phyloP scores from a whole-genome alignment of 1,140 invertebrate species.

The Trypoxylus dichotomus region DNA sequence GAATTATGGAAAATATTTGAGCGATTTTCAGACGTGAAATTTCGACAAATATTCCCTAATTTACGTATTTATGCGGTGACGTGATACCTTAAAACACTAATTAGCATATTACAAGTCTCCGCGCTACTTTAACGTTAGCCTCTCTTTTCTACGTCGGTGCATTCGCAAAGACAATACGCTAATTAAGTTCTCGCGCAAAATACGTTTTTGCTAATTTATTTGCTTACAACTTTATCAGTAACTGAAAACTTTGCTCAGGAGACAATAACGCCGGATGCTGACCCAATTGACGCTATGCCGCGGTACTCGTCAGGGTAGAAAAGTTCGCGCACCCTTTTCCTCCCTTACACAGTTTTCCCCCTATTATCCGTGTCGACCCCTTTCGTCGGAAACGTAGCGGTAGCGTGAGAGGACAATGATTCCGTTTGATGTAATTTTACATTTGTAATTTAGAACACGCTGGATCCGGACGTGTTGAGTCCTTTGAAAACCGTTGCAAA shows the following conservation, averaged over 20 bases:
- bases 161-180: not conserved
- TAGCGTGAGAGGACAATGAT: not conserved
- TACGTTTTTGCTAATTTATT: constrained; percentile 14
- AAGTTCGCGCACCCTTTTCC: not conserved
- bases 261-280: not conserved
- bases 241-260: not conserved
- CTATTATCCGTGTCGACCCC: not conserved
- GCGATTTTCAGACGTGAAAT: not conserved
- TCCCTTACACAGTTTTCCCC: not conserved
- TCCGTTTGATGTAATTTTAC: constrained; percentile 19
- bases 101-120: not conserved
- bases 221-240: constrained; percentile 10
- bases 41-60: not conserved
- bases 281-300: not conserved
- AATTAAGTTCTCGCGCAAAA: constrained; percentile 3
- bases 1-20: not conserved
- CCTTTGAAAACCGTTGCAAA: not conserved
- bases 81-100: not conserved
- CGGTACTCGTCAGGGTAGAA: not conserved
- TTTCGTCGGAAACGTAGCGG: not conserved
- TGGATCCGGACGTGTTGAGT: not conserved
- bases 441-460: not conserved
- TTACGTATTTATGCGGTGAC: not conserved
- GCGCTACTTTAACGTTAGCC: not conserved
- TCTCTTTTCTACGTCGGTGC: not conserved